Base-by-base conservation (phyloP, 2,113 vertebrate species). In the Sporophila hypoxantha region DNA sequence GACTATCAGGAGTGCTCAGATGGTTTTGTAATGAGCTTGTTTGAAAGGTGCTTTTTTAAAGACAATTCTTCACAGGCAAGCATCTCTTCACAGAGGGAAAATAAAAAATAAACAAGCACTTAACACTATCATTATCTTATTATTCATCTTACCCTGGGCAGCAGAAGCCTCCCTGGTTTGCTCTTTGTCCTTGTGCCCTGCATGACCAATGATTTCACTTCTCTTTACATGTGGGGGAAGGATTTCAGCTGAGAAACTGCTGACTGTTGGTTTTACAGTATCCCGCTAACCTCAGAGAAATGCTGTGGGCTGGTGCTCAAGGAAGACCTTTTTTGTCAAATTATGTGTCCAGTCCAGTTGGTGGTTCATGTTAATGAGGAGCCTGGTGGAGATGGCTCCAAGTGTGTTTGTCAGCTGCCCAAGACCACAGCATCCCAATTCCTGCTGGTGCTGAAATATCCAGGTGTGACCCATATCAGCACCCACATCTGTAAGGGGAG, bases 11-110 rank as follows among this genome's bases (percentile, higher is more conserved):
- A 86, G 62, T 1, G 30, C 59, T 95, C 79, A 78, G 79, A 85
- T 83, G 87, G 74, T 73, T 94, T 92, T 81, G 65, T 71, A 88
- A 85, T 39, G 53, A 93, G 76, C 76, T 83, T 82, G 70, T 83
- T 90, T 75, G 76, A 78, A 91, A 95, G 91, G 85, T 94, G 66
- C 50, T 93, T 93, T 83, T 88, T 92, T 94, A 69, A 89, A 89
- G 50, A 25, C 59, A 93, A 1, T 85, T 87, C 71, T 82, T 88
- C 68, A 44, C 26, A 23, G 79, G 61, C 61, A 69, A 89, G 62
- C 3, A 5, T 77, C 11, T 10, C 41, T 92, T 87, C 2, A 0
- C 65, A 75, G 42, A 12, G 32, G 85, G 69, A 87, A 94, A 42
- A 76, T 52, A 62, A 42, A 52, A 76, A 92, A 91, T 53, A 90